Evolutionary conservation across 1,140 invertebrate species (phyloP).

Genomic region (Helicorthomorpha holstii): DNA sequence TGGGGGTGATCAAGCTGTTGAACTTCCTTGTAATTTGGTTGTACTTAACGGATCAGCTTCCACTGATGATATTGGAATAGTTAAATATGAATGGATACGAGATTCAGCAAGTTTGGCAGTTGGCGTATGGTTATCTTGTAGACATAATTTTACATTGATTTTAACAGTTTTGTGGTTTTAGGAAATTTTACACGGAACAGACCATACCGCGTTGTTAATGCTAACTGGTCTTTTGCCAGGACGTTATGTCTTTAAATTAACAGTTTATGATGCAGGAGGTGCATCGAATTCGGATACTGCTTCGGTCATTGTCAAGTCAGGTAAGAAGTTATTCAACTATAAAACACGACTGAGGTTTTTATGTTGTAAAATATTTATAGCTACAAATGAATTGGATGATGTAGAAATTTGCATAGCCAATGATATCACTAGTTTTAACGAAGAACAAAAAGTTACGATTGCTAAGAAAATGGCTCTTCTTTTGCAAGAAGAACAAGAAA

Average conservation of each 20-base stretch:
- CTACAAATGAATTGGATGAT: slow-evolving; percentile 51
- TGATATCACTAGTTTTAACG: slow-evolving; percentile 39
- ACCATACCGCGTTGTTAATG: slow-evolving; percentile 31
- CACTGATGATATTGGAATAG: slow-evolving; percentile 70
- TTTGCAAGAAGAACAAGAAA: neutral
- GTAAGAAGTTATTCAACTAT: slow-evolving; percentile 20
- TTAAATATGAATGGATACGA: slow-evolving; percentile 66
- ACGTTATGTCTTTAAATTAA: slow-evolving; percentile 70
- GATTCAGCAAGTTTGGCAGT: slow-evolving; percentile 63
- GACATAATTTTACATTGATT: neutral
- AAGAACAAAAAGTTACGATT: slow-evolving; percentile 36
- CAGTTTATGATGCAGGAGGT: slow-evolving; percentile 76
- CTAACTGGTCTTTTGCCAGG: slow-evolving; percentile 68
- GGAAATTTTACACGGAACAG: slow-evolving; percentile 22
- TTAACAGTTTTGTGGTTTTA: slow-evolving; percentile 10
- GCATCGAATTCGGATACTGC: slow-evolving; percentile 58
- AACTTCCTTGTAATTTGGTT: slow-evolving; percentile 53
- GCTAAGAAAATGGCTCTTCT: neutral
- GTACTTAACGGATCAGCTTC: slow-evolving; percentile 70
- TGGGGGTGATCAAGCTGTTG: slow-evolving; percentile 60
- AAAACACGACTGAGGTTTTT: neutral
- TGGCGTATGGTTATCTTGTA: slow-evolving; percentile 38
- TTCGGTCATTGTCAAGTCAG: slow-evolving; percentile 63
- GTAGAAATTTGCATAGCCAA: slow-evolving; percentile 61
- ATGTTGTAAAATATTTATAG: slow-evolving; percentile 21